Evolutionary conservation across 2,113 vertebrate genomes (phyloP).

Genomic region (Rhodinocichla rosea): DNA sequence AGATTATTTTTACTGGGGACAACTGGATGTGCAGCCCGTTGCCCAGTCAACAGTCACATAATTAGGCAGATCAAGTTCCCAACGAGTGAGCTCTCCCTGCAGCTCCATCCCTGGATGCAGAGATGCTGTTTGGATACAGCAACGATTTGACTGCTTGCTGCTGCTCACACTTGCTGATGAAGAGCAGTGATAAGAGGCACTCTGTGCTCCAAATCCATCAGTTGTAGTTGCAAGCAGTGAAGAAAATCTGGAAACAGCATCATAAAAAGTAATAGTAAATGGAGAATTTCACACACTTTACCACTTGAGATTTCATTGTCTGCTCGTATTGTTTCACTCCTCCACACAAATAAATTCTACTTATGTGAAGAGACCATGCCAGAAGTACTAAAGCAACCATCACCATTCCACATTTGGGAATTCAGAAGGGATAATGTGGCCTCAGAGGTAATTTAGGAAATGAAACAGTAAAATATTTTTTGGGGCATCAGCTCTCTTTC

Average conservation of each 20-base stretch:
- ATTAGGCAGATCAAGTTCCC: conserved; percentile 9
- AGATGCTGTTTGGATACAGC: background rate
- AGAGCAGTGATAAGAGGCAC: background rate
- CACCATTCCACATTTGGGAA: background rate
- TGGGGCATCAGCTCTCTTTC: background rate
- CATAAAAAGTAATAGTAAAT: background rate
- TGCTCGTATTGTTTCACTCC: background rate
- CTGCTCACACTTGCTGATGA: background rate
- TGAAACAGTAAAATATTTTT: background rate
- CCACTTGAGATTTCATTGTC: conserved; percentile 12
- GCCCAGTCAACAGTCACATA: background rate
- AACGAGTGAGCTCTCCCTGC: background rate
- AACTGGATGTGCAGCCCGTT: background rate
- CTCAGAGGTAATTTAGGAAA: background rate
- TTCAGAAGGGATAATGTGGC: background rate
- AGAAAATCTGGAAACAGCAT: background rate
- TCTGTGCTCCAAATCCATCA: background rate
- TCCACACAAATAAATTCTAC: conserved; percentile 16
- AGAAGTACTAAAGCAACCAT: background rate
- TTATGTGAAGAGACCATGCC: background rate
- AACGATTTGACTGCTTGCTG: background rate
- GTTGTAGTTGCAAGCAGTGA: background rate
- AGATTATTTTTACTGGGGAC: background rate
- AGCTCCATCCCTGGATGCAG: background rate
- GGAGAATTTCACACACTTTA: conserved; percentile 14